These are phyloP conservation scores for Hymenochirus boettgeri DNA, from an alignment of 2,113 vertebrate species.

Conservation along the genomic window DNA sequence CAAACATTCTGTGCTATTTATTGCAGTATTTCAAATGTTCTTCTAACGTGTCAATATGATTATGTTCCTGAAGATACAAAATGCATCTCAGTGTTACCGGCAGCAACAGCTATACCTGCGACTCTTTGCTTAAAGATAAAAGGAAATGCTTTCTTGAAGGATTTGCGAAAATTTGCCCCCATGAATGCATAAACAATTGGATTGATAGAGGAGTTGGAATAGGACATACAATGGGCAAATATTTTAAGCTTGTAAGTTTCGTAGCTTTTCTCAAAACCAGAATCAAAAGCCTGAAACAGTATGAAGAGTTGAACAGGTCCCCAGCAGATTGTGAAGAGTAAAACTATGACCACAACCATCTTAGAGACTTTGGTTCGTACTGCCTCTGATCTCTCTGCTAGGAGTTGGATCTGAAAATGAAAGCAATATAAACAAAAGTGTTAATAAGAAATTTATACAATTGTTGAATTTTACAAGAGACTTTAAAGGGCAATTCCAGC, in stretches of 20 bases:
- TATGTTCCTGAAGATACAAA: constrained; percentile 60
- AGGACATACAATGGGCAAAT: constrained; percentile 68
- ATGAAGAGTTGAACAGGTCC: constrained; percentile 67
- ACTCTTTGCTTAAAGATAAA: constrained; percentile 49
- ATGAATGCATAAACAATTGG: constrained; percentile 63
- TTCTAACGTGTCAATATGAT: no score
- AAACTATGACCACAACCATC: constrained; percentile 67
- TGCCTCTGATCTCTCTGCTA: constrained; percentile 50
- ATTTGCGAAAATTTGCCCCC: constrained; percentile 66
- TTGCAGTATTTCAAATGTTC: no score
- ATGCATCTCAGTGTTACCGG: constrained; percentile 54
- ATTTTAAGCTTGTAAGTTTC: constrained; percentile 65
- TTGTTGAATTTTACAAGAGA: no score
- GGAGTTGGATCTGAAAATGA: constrained; percentile 50
- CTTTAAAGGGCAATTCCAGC: no score
- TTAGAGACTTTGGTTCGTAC: constrained; percentile 52
- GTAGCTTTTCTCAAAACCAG: constrained; percentile 51
- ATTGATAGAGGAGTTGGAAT: constrained; percentile 66
- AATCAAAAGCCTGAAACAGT: constrained; percentile 60
- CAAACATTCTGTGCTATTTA: no score
- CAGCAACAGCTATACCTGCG: constrained; percentile 12
- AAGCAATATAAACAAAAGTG: not conserved
- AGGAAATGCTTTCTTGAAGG: constrained; percentile 61
- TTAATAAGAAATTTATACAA: not conserved
- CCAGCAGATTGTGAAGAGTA: constrained; percentile 66